Conservation (phyloP, 2,888 invertebrate genomes). For the Chymomyza fuscimana region DNA sequence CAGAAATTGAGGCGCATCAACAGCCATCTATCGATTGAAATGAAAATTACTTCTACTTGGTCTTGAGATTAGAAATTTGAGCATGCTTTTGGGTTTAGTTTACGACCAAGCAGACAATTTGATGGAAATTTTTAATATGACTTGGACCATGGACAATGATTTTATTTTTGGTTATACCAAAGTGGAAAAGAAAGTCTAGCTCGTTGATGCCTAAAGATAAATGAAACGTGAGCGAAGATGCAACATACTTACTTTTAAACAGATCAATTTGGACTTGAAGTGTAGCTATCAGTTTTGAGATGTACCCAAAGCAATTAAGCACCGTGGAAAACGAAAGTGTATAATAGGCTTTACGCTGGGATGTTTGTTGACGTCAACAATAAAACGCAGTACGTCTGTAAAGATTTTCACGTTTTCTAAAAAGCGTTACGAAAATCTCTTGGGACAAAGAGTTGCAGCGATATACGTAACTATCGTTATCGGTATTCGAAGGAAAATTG, state of each 20-base stretch:
- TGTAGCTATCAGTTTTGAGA: background rate
- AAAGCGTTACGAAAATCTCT: too few relatives aligned
- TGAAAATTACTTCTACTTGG: slow-evolving; percentile 5
- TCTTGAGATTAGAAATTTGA: slow-evolving; percentile 2
- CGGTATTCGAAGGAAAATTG: too few relatives aligned
- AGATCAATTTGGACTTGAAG: background rate
- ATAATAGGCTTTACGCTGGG: background rate
- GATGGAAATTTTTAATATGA: slow-evolving; percentile 3
- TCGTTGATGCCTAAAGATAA: background rate
- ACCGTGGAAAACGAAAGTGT: background rate
- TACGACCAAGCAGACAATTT: slow-evolving; percentile 1
- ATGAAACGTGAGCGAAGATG: background rate
- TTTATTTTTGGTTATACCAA: background rate
- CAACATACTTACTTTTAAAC: background rate
- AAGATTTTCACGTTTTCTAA: too few relatives aligned
- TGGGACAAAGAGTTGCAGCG: too few relatives aligned
- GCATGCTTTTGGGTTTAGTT: background rate
- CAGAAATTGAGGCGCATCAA: slow-evolving; percentile 5
- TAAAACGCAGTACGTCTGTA: too few relatives aligned
- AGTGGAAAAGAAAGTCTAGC: background rate
- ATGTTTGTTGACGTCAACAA: background rate
- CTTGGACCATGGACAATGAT: background rate
- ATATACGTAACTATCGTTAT: too few relatives aligned
- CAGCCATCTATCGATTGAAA: background rate
- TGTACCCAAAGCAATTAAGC: background rate